phyloP scores from a whole-genome alignment of 1,140 invertebrate species.

The Polypedilum pembai region DNA sequence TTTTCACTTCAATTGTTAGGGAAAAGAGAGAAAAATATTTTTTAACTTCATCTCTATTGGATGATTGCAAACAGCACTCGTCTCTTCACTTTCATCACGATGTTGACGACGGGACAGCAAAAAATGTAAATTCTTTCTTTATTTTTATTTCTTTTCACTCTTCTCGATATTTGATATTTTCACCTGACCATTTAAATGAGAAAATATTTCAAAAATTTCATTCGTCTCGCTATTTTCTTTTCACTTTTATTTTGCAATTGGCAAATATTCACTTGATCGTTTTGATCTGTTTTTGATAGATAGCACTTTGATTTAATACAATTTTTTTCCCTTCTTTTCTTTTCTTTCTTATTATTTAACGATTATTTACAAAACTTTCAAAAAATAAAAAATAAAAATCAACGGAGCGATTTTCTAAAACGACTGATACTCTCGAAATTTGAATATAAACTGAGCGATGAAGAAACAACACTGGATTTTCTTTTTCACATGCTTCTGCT shows the following conservation, averaged over 20 bases:
- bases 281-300: neutral
- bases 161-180: conserved; percentile 16
- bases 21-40: neutral
- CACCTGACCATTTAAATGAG: neutral
- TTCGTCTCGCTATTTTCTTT: neutral
- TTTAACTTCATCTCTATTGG: neutral
- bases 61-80: conserved; percentile 20
- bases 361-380: conserved; percentile 1
- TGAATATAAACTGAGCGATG: conserved; percentile 10
- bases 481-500: neutral
- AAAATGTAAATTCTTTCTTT: conserved; percentile 1
- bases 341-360: neutral
- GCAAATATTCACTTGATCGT: neutral
- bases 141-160: neutral
- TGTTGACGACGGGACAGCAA: neutral
- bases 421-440: conserved; percentile 22
- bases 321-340: conserved; percentile 7
- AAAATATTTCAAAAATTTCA: neutral
- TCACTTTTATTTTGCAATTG: neutral
- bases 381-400: neutral
- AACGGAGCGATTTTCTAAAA: neutral
- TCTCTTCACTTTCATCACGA: conserved; percentile 20
- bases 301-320: neutral
- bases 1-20: conserved; percentile 21
- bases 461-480: neutral